Base-by-base conservation (phyloP, 1,140 invertebrate genomes). In the Heliconius melpomene region DNA sequence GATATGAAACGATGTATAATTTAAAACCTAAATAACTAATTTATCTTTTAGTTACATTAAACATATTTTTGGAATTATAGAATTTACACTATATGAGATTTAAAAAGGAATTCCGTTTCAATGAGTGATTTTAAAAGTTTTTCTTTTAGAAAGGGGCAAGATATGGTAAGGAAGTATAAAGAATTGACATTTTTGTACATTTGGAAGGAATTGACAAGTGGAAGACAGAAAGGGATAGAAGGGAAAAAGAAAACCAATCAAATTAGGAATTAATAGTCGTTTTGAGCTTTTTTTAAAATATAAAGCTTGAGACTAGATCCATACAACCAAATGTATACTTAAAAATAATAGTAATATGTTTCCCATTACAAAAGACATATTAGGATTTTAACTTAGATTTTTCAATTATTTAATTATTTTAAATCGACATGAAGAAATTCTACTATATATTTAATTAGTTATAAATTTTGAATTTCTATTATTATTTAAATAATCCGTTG, bases 151-250 rank as follows among this genome's bases (percentile, higher is more conserved):
- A 78, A 60, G 72, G 74, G 32, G 32, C 20, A 46, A 36, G 77
- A 84, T 82, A 85, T 79, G 79, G 80, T 84, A 81, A 83, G 91
- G 90, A 92, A 92, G 91, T 89, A 89, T 89, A 76, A 94, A 92
- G 76, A 94, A 93, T 94, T 94, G 91, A 94, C 92, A 82, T 84
- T 81, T 94, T 94, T 94, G 92, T 94, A 94, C 92, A 90, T 86
- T 87, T 91, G 91, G 91, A 93, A 93, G 91, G 91, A 93, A 93
- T 94, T 94, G 92, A 94, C 92, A 50, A 86, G 86, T 93, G 92
- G 92, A 94, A 94, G 92, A 94, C 92, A 84, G 87, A 85, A 90
- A 90, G 87, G 52, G 79, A 66, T 66, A 66, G 3, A 18, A 3
- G 32, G 18, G 18, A 71, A 18, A 75, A 52, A n/a, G 6, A 32